Conservation (phyloP, 2,113 vertebrate genomes). For the Caranx ignobilis region DNA sequence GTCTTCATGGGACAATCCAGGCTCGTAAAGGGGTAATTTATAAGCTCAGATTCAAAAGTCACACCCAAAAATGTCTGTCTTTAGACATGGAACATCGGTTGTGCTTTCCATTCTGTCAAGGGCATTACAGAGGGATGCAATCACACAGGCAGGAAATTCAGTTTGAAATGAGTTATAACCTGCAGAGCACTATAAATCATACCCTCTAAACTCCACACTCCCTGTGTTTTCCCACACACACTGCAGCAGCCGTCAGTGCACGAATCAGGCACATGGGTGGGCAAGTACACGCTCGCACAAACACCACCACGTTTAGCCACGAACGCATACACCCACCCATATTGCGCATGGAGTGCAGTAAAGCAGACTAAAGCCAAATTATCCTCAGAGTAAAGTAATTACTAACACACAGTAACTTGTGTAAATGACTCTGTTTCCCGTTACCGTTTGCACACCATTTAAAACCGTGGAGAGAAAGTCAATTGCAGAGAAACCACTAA, state of each 20-base stretch:
- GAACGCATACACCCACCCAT: conserved; percentile 5
- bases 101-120: conserved; percentile 81
- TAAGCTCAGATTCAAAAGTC: conserved; percentile 65
- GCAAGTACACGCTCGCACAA: conserved; percentile 24
- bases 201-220: conserved; percentile 60
- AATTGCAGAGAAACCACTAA: conserved; percentile 69
- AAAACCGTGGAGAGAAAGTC: conserved; percentile 59
- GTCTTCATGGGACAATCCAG: conserved; percentile 60
- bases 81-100: conserved; percentile 75
- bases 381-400: conserved; percentile 61
- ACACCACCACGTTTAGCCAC: neutral
- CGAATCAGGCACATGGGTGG: conserved; percentile 23
- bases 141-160: conserved; percentile 76
- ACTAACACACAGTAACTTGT: conserved; percentile 56
- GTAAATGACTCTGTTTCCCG: conserved; percentile 54
- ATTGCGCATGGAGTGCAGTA: conserved; percentile 4
- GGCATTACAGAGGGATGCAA: conserved; percentile 76
- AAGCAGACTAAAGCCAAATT: conserved; percentile 20
- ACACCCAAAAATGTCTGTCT: conserved; percentile 72
- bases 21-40: conserved; percentile 74
- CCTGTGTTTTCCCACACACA: conserved; percentile 31
- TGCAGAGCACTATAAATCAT: conserved; percentile 75
- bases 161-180: conserved; percentile 80
- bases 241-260: conserved; percentile 33
- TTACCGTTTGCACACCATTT: conserved; percentile 59